Base-by-base conservation (phyloP, 2,888 invertebrate species). In the Idaea straminata region DNA sequence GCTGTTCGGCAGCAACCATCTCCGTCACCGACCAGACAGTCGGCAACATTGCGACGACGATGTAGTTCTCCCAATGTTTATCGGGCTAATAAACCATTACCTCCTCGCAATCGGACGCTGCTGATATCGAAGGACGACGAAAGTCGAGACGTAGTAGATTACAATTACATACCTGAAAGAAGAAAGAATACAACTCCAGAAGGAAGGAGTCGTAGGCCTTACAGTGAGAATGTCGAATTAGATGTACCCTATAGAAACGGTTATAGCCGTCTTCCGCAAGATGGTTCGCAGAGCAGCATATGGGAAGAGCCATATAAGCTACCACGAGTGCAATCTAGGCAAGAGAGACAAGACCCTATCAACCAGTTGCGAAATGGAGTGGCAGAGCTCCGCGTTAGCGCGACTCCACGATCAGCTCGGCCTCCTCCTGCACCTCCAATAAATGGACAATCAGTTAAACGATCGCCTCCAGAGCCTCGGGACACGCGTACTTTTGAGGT, bases 51-150 rank as follows among this genome's bases (percentile, higher is more conserved):
- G 35, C 83, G 91, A 34, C 79, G 92, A 66, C 82, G 92, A 36
- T 92, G 92, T 68, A 93, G 92, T 68, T 92, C 92, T 0, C 92
- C 92, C 69, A 92, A 92, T 69, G 92, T 92, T 3, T 92, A 92
- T 64, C 79, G 91, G 76, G 74, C 84, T 16, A 78, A 86, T 74
- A 81, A 83, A n/a, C 77, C 84, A 58, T 81, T 83, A 16, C 75
- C 79, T 6, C 77, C 83, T 6, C 79, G 85, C 62, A 89, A 91
- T 63, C 83, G 86, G 10, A 79, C 88, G 7, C 87, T 86, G 35
- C 81, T 91, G 1, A 85, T 91, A 62, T 83, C 71, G 64, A 86
- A 83, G 65, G 91, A 91, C 59, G 91, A 91, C 36, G 92, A 92
- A 76, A 87, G 84, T 66, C 81, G 86, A 66, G 92, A 92, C 70